Conservation (phyloP, 2,797 vertebrate species). For the Molossus molossus region DNA sequence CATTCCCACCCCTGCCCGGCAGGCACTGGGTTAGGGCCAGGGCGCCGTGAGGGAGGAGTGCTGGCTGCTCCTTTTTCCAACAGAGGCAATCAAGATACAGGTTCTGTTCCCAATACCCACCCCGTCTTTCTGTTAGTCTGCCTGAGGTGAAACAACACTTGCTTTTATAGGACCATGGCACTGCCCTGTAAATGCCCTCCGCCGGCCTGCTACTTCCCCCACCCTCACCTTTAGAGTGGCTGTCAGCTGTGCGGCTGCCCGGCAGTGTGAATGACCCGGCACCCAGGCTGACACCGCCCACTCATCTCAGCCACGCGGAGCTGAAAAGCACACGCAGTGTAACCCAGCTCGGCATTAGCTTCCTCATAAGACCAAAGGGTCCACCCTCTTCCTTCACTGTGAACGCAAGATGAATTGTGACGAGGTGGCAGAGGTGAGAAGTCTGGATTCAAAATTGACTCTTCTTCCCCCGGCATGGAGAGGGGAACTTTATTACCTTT, state of each 20-base stretch:
- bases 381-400: background rate
- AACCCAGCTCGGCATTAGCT: background rate
- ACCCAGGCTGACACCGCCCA: conserved; percentile 11
- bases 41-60: background rate
- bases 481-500: background rate
- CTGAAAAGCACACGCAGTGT: background rate
- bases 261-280: background rate
- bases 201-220: background rate
- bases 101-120: background rate
- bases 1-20: background rate
- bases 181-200: background rate
- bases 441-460: conserved; percentile 61
- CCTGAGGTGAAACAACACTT: background rate
- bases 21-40: background rate
- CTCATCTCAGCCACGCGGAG: background rate
- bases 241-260: background rate
- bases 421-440: background rate
- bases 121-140: background rate
- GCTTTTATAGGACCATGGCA: background rate
- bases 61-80: background rate
- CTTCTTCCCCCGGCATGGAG: conserved; percentile 8
- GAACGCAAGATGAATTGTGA: background rate
- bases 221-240: background rate
- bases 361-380: background rate
- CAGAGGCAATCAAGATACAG: background rate